phyloP scores from a whole-genome alignment of 2,888 invertebrate species.

The Epistrophe eligans region DNA sequence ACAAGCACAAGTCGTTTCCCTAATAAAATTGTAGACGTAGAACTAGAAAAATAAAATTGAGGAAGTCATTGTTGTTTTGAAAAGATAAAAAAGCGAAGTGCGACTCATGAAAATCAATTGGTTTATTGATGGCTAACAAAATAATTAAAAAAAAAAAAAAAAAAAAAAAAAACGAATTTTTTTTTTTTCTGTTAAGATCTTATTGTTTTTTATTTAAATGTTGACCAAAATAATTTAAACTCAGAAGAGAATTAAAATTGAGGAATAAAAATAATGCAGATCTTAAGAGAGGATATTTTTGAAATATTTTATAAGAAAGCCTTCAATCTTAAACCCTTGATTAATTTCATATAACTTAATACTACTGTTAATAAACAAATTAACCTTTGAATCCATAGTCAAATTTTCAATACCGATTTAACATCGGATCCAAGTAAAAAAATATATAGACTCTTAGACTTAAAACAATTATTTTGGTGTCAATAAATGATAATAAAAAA shows the following conservation, averaged over 20 bases:
- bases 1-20: slow-evolving; percentile 15
- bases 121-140: neutral
- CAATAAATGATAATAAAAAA: no score
- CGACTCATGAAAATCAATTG: neutral
- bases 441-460: no score
- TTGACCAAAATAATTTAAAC: neutral
- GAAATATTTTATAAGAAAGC: no score
- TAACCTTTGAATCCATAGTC: no score
- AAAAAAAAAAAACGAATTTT: neutral
- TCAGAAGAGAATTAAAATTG: neutral
- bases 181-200: neutral
- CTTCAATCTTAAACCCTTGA: no score
- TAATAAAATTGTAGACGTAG: neutral
- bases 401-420: no score
- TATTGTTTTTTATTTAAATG: neutral
- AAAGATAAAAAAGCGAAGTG: slow-evolving; percentile 11
- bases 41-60: slow-evolving; percentile 13
- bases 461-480: no score
- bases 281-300: no score
- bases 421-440: no score
- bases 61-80: slow-evolving; percentile 13
- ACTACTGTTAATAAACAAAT: no score
- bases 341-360: no score
- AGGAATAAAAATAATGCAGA: neutral
- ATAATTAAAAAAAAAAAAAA: neutral